phyloP scores from a whole-genome alignment of 2,113 vertebrate genomes.

The Dolichotis patagonum region DNA sequence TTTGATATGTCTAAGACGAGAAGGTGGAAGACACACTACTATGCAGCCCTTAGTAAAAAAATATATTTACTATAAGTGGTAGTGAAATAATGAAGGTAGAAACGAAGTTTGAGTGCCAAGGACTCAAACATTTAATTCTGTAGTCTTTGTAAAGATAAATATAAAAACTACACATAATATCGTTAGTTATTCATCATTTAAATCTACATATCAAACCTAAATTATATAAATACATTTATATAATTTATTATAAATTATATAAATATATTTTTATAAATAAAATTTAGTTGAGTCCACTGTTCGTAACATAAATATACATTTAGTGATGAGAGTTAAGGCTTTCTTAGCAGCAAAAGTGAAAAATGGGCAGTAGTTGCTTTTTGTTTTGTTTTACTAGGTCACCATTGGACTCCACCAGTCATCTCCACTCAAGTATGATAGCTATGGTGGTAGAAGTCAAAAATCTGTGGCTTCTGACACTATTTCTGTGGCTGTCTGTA shows the following conservation, averaged over 20 bases:
- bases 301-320: background rate
- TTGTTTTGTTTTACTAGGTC: background rate
- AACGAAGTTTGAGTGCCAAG: background rate
- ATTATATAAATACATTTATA: background rate
- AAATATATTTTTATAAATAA: too few relatives aligned
- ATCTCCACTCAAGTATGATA: background rate
- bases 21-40: background rate
- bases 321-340: background rate
- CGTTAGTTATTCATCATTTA: background rate
- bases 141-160: background rate
- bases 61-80: background rate
- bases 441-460: background rate
- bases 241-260: background rate
- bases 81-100: background rate
- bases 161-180: background rate
- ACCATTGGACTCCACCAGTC: fast-evolving
- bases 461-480: background rate
- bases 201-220: background rate
- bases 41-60: background rate
- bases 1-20: background rate
- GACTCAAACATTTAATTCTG: background rate
- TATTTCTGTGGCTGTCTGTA: background rate
- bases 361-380: background rate
- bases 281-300: background rate
- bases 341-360: background rate